Evolutionary conservation across 2,888 invertebrate species (phyloP), one percentile per base, ranked within the genome.

Genomic region (Coleophora deauratella): DNA sequence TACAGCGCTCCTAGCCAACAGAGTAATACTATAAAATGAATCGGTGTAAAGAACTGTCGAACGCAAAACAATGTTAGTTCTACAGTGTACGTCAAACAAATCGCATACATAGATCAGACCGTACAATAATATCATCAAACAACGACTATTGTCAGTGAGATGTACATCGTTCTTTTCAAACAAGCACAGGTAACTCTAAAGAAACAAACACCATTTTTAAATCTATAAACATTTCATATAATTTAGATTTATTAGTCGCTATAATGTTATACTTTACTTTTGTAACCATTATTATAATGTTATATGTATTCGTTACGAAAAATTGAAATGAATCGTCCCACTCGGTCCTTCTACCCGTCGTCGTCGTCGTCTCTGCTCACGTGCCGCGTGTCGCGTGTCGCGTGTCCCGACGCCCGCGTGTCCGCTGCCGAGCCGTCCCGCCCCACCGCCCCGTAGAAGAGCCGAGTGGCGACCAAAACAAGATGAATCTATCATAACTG

Each of bases 1-100:
- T 85, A 85, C 85, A 85, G 85, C 85, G 78, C 78, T 79, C 80
- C 85, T 85, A 85, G 84, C 85, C 84, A 85, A 85, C 85, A 84
- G 76, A 85, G 84, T 85, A 82, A 81, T 82, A 80, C 82, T 84
- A 84, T 77, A 76, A 85, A 85, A 77, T 76, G 67, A 82, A 81
- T 75, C 59, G 72, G 85, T 85, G 85, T 84, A 82, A 80, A 79
- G 69, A 74, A 81, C 80, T 79, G 79, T 81, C 66, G 73, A 84
- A 84, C 84, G 84, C 84, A 82, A 84, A 80, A 76, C 71, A 84
- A 84, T 69, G 71, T 80, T 77, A 80, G 72, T 76, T 66, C 84
- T 84, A 84, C 84, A 67, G 81, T 84, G 82, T 82, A 79, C 67
- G 66, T 64, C 56, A 80, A 81, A 79, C 66, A 72, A 79, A 77